Percentiles rank a stretch among this genome's conserved stretches.
These are phyloP conservation scores for Caenorhabditis auriculariae DNA, from an alignment of 2,888 invertebrate genomes.

Conservation along the genomic window DNA sequence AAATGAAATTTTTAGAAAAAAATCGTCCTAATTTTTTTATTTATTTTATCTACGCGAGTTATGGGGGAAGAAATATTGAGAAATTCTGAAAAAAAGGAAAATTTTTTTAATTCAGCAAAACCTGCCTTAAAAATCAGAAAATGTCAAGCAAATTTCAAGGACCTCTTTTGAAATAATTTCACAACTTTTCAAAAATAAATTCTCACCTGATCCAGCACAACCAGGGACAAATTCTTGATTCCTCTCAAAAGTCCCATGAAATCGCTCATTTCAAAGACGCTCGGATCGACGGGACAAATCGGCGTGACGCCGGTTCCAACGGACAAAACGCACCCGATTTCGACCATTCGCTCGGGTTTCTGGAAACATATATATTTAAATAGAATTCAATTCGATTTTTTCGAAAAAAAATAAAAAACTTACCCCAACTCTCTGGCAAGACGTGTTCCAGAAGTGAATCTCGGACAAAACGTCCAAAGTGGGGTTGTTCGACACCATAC, in stretches of 20 bases:
- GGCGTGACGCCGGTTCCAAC: slow-evolving; percentile 73
- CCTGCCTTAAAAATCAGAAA: too few relatives aligned
- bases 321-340: slow-evolving; percentile 78
- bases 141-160: too few relatives aligned
- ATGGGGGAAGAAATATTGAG: too few relatives aligned
- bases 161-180: too few relatives aligned
- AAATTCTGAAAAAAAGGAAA: too few relatives aligned
- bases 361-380: slow-evolving; percentile 18
- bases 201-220: slow-evolving; percentile 84
- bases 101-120: too few relatives aligned
- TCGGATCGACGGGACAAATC: slow-evolving; percentile 67
- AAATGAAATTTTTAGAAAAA: too few relatives aligned
- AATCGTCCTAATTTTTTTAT: too few relatives aligned
- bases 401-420: too few relatives aligned
- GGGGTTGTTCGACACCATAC: slow-evolving; percentile 87
- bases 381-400: not conserved
- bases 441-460: slow-evolving; percentile 83
- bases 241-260: slow-evolving; percentile 68
- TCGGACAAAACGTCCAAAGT: slow-evolving; percentile 91
- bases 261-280: slow-evolving; percentile 77
- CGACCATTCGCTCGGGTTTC: slow-evolving; percentile 69
- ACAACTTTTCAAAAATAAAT: not conserved
- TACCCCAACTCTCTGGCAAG: slow-evolving; percentile 69
- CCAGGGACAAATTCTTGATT: slow-evolving; percentile 78
- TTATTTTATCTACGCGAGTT: too few relatives aligned